A percentile compares a stretch with the other conserved stretches of the same genome.
These are phyloP conservation scores for Rhabdomys pumilio DNA, from an alignment of 2,797 vertebrate species.

Conservation along the genomic window DNA sequence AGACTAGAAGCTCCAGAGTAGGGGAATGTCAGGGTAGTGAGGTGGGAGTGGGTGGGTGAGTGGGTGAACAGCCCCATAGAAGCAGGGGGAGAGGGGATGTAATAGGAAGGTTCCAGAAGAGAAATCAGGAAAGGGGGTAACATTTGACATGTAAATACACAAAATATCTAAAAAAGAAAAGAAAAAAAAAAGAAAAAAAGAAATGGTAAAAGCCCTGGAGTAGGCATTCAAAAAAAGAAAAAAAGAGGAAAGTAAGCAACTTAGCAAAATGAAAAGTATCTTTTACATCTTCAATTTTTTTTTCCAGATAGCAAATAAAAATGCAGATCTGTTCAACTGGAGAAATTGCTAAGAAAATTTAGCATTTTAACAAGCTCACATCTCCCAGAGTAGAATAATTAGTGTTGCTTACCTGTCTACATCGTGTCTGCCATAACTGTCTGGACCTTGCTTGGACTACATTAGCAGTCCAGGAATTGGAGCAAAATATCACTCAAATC, in stretches of 20 bases:
- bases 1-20: too few species aligned
- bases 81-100: too few species aligned
- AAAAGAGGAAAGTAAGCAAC: not conserved
- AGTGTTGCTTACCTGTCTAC: slow-evolving; percentile 23
- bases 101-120: too few species aligned
- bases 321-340: slow-evolving; percentile 26
- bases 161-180: too few species aligned
- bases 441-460: not conserved
- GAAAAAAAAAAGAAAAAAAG: too few species aligned
- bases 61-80: too few species aligned
- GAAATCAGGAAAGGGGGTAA: too few species aligned
- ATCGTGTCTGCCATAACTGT: rapidly evolving
- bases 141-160: too few species aligned
- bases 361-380: slow-evolving; percentile 38
- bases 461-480: slow-evolving; percentile 11
- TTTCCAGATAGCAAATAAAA: slow-evolving; percentile 67
- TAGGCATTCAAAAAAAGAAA: too few species aligned
- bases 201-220: too few species aligned
- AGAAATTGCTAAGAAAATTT: slow-evolving; percentile 54
- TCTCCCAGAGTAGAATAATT: slow-evolving; percentile 16
- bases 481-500: slow-evolving; percentile 34
- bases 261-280: slow-evolving; percentile 37
- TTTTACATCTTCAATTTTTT: slow-evolving; percentile 26
- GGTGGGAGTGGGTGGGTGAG: too few species aligned
- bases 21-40: too few species aligned